A percentile compares a stretch with the other conserved stretches of the same genome.
These are phyloP conservation scores for Arenicola marina DNA, from an alignment of 2,888 invertebrate species.

Conservation along the genomic window DNA sequence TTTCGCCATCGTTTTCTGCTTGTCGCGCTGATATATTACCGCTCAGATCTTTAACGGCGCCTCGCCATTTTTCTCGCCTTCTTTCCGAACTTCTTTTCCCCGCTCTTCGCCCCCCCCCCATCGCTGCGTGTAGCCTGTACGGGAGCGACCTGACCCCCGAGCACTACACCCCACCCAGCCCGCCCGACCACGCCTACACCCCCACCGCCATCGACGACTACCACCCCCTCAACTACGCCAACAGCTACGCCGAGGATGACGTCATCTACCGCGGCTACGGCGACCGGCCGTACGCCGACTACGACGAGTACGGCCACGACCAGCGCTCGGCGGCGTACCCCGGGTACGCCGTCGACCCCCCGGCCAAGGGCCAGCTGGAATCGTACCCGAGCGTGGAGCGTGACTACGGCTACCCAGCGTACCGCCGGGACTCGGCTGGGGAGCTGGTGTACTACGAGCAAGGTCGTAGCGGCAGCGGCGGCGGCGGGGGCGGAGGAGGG, in stretches of 20 bases:
- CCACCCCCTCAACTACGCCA: constrained; percentile 10
- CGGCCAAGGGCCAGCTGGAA: no score
- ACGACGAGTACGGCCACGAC: constrained; percentile 13
- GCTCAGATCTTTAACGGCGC: no score
- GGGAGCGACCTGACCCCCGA: constrained; percentile 31
- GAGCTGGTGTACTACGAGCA: not conserved
- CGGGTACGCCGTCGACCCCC: no score
- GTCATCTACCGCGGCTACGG: constrained; percentile 6
- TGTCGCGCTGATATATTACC: no score
- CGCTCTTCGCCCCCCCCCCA: no score
- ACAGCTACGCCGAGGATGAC: constrained; percentile 15
- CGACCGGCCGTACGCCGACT: constrained; percentile 7
- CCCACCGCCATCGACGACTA: constrained; percentile 18
- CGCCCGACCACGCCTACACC: constrained; percentile 34
- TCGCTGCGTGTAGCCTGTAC: constrained; percentile 24
- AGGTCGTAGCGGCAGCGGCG: not conserved
- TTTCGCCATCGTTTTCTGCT: no score
- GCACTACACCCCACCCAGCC: constrained; percentile 30
- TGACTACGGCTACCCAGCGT: not conserved
- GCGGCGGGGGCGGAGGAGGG: no score
- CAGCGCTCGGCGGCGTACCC: no score
- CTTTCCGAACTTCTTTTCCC: not conserved
- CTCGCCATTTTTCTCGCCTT: not conserved
- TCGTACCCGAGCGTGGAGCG: no score
- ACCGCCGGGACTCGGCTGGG: constrained; percentile 5